Evolutionary conservation across 1,140 invertebrate genomes (phyloP).

Genomic region (Formica selysi): DNA sequence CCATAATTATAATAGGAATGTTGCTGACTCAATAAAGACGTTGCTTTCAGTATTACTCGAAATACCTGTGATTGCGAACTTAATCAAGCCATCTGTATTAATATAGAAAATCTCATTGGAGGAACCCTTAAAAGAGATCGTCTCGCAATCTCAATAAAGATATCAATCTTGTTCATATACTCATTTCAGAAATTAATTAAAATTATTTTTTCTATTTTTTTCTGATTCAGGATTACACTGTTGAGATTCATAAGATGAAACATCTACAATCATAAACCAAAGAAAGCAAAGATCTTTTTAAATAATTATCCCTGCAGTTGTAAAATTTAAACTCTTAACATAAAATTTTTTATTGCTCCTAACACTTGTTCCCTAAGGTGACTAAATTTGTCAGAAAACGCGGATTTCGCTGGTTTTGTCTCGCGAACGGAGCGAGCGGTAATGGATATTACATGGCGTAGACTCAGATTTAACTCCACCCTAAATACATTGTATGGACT

Average conservation of each 20-base stretch:
- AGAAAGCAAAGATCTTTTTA: neutral
- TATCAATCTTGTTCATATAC: neutral
- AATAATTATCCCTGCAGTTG: neutral
- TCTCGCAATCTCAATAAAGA: neutral
- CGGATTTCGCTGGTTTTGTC: neutral
- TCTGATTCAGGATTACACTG: neutral
- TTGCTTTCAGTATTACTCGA: neutral
- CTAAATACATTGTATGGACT: slow-evolving; percentile 55
- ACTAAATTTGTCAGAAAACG: neutral
- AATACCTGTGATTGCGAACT: neutral
- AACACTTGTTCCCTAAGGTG: neutral
- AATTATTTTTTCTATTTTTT: neutral
- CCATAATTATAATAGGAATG: neutral
- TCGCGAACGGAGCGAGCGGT: neutral
- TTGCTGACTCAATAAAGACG: slow-evolving; percentile 14
- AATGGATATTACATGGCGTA: slow-evolving; percentile 42
- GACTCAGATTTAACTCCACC: slow-evolving; percentile 46
- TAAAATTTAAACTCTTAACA: neutral
- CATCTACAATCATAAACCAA: neutral
- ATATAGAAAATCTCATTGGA: neutral
- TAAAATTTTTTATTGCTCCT: neutral
- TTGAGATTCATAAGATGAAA: neutral
- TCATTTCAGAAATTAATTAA: neutral
- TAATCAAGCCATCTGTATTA: slow-evolving; percentile 3
- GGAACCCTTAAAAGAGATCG: neutral